Evolutionary conservation across 2,888 invertebrate species (phyloP).

Genomic region (Hemithea aestivaria): DNA sequence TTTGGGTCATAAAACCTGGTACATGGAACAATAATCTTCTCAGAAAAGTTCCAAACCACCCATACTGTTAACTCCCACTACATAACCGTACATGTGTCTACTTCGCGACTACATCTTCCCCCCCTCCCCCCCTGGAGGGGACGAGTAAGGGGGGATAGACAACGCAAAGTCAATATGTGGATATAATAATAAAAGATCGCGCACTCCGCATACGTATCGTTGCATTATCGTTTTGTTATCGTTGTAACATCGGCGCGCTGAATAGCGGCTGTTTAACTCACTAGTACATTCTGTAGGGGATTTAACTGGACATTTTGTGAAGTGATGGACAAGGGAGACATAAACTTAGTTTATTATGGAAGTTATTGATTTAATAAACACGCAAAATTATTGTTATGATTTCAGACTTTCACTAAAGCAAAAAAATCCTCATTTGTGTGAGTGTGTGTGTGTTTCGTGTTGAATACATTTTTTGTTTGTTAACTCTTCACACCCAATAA

Average conservation of each 20-base stretch:
- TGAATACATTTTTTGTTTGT: too few species aligned
- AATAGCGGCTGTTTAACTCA: slow-evolving; percentile 22
- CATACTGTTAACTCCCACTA: slow-evolving; percentile 13
- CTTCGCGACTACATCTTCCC: slow-evolving; percentile 19
- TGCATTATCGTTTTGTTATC: slow-evolving; percentile 59
- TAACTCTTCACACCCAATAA: too few species aligned
- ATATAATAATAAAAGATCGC: slow-evolving; percentile 73
- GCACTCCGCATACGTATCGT: slow-evolving; percentile 65
- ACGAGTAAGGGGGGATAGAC: slow-evolving; percentile 48
- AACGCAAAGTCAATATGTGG: slow-evolving; percentile 74
- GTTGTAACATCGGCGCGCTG: slow-evolving; percentile 37
- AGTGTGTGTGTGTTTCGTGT: too few species aligned
- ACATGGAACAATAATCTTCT: too few species aligned
- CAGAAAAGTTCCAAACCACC: neutral
- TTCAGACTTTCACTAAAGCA: too few species aligned
- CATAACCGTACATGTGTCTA: slow-evolving; percentile 18
- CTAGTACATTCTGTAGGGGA: slow-evolving; percentile 18
- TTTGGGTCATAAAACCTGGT: too few species aligned
- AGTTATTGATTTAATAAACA: too few species aligned
- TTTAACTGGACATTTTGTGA: slow-evolving; percentile 9
- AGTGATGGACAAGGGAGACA: slow-evolving; percentile 1
- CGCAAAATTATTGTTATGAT: too few species aligned
- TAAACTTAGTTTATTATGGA: too few species aligned
- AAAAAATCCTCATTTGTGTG: too few species aligned
- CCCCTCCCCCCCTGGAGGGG: slow-evolving; percentile 20